phyloP scores from a whole-genome alignment of 2,888 invertebrate species.

The Oithona nana region DNA sequence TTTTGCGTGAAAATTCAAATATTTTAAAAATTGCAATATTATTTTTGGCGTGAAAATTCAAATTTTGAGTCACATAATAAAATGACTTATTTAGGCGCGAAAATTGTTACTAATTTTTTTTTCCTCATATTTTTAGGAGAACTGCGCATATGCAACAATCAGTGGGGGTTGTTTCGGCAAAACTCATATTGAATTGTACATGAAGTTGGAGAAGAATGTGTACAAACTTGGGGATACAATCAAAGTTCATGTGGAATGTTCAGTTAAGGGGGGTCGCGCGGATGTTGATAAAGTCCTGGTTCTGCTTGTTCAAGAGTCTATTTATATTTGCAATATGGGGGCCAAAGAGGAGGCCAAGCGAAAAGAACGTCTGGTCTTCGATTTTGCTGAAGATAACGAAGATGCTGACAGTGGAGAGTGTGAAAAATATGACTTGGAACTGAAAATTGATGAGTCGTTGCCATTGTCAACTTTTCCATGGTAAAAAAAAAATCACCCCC shows the following conservation, averaged over 20 bases:
- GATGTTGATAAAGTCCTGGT: conserved; percentile 1
- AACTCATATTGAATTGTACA: conserved; percentile 3
- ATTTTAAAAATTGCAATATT: too few species aligned
- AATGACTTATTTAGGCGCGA: too few species aligned
- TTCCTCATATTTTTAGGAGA: neutral
- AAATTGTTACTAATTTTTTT: too few species aligned
- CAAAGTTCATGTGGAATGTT: neutral
- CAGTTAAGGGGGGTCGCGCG: neutral
- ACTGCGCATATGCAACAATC: neutral
- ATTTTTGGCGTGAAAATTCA: too few species aligned
- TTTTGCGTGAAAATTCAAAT: too few species aligned
- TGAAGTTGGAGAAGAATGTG: neutral
- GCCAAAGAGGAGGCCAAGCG: neutral
- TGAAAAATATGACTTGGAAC: neutral
- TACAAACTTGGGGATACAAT: conserved; percentile 1
- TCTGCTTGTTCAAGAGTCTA: neutral
- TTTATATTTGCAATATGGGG: neutral
- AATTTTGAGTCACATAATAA: too few species aligned
- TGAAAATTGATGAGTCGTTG: neutral
- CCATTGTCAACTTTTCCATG: neutral
- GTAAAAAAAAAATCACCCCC: too few species aligned
- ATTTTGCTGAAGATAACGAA: neutral
- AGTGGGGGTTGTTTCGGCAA: neutral
- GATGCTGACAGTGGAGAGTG: neutral
- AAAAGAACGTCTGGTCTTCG: neutral